Base-by-base conservation (phyloP, 2,113 vertebrate species). In the Micromys minutus region DNA sequence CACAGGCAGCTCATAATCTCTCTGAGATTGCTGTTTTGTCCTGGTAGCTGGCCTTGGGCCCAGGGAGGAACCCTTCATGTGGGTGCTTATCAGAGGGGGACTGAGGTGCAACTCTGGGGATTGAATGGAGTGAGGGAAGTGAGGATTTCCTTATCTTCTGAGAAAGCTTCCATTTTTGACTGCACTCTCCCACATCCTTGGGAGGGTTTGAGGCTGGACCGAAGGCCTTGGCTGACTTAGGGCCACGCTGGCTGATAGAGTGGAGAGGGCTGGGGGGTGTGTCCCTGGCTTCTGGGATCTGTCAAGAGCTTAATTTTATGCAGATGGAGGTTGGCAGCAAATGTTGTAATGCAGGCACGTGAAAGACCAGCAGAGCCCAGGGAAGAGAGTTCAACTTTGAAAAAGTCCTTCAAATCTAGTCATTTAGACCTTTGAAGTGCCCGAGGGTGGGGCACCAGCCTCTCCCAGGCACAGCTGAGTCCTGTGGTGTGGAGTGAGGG, bases 231-330 rank as follows among this genome's bases (percentile, higher is more conserved):
- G 96, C 96, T 3, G 39, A 63, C 65, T 69, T 86, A 63, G 52
- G 86, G 95, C 97, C 97, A 97, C 90, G 96, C 91, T 96, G 97
- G 97, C 97, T 72, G 90, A 96, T 97, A 94, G 74, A 92, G 96
- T 97, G 77, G 15, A 1, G 39, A 96, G 92, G 67, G 17, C 80
- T 91, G 34, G 87, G 36, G 87, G 90, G 96, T 92, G 97, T 96
- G 96, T 95, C 95, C 81, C 94, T 95, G 94, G 86, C 31, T 89
- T 91, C 57, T 86, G 90, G 92, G 88, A 97, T 96, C 97, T 94
- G 81, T 97, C 94, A 94, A 93, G 96, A 93, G 59, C 96, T 96
- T 97, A 96, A 97, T 97, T 92, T 96, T 94, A 92, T 96, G 94
- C 97, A 97, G 97, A 96, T 97, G 95, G 94, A 91, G 22, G 9